These are phyloP conservation scores for Gymnoscopelus braueri DNA, from an alignment of 2,797 vertebrate species.

Conservation along the genomic window DNA sequence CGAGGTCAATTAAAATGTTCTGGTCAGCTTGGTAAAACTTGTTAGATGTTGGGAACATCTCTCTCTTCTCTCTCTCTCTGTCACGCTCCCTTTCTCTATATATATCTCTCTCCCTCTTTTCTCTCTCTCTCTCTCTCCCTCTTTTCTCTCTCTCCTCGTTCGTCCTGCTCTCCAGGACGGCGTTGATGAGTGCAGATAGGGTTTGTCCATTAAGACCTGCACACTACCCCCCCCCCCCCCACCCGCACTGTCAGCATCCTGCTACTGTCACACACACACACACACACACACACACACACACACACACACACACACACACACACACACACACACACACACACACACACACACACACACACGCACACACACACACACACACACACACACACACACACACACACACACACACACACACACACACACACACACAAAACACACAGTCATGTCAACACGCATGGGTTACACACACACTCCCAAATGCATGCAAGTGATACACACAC, in stretches of 20 bases:
- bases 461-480: constrained; percentile 1
- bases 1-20: background rate
- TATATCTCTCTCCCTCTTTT: background rate
- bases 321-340: constrained; percentile 14
- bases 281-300: constrained; percentile 24
- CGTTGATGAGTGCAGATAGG: constrained; percentile 67
- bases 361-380: background rate
- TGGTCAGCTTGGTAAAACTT: constrained; percentile 27
- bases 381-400: background rate
- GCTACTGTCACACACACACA: constrained; percentile 33
- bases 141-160: constrained; percentile 22
- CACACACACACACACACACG: too few species aligned
- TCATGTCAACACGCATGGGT: background rate
- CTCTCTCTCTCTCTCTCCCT: background rate
- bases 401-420: constrained; percentile 10
- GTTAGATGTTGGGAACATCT: constrained; percentile 20
- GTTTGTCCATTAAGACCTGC: constrained; percentile 68
- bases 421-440: constrained; percentile 46
- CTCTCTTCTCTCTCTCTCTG: background rate
- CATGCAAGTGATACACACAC: background rate
- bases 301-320: constrained; percentile 8
- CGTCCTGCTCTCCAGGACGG: constrained; percentile 25
- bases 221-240: constrained; percentile 19
- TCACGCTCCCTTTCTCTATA: background rate
- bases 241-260: constrained; percentile 61